Conservation (phyloP, 1,140 invertebrate species). For the Brachionus koreanus region DNA sequence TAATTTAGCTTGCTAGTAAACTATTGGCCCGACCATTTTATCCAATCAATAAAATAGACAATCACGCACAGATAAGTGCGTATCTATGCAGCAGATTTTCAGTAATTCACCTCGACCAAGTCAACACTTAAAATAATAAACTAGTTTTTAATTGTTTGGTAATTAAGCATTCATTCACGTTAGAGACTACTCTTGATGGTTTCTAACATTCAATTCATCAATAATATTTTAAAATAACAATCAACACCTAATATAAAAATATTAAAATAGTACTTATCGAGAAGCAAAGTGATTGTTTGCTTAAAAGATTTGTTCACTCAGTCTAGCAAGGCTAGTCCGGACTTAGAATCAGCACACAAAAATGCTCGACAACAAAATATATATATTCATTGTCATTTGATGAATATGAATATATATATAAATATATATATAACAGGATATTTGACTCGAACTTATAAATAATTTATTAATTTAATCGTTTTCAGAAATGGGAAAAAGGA, state of each 20-base stretch:
- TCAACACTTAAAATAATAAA: slow-evolving; percentile 12
- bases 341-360: neutral
- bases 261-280: neutral
- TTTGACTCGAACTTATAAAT: slow-evolving; percentile 39
- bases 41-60: neutral
- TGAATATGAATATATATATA: no score
- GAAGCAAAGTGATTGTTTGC: slow-evolving; percentile 36
- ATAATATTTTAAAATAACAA: slow-evolving; percentile 28
- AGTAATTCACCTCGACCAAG: slow-evolving; percentile 2
- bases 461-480: slow-evolving; percentile 38
- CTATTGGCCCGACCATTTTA: neutral
- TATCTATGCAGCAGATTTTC: neutral
- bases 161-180: neutral
- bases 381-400: slow-evolving; percentile 36
- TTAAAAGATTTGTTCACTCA: neutral
- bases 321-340: neutral
- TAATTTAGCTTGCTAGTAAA: neutral
- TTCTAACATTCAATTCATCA: slow-evolving; percentile 1
- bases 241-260: neutral
- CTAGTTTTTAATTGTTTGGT: slow-evolving; percentile 37
- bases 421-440: neutral
- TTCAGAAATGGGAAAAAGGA: slow-evolving; percentile 10
- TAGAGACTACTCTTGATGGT: slow-evolving; percentile 31
- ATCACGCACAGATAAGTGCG: neutral
- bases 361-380: neutral